Conservation (phyloP, 2,113 vertebrate genomes). For the Donacobius atricapilla region DNA sequence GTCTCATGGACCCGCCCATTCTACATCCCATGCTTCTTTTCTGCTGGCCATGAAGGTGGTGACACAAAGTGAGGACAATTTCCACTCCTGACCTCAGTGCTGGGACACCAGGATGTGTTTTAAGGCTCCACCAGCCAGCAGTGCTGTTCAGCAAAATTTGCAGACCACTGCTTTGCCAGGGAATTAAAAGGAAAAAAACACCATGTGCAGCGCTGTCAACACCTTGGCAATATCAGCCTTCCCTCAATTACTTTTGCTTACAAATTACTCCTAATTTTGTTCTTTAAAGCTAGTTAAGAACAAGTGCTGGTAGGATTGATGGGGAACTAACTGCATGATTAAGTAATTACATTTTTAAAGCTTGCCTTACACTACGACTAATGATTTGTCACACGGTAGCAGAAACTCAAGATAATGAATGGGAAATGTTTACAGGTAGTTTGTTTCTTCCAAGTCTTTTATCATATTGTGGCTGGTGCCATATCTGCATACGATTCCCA, state of each 20-base stretch:
- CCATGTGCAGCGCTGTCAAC: constrained; percentile 70
- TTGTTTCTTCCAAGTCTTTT: constrained; percentile 65
- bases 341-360: constrained; percentile 83
- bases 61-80: background rate
- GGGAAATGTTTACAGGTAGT: constrained; percentile 73
- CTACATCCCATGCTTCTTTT: background rate
- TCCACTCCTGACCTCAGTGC: background rate
- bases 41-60: background rate
- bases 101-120: rapidly evolving
- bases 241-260: constrained; percentile 82
- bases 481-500: background rate
- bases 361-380: constrained; percentile 75
- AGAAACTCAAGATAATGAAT: constrained; percentile 75
- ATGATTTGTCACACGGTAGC: constrained; percentile 75
- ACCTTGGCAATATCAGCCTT: constrained; percentile 78
- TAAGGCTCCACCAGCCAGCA: background rate
- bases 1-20: background rate
- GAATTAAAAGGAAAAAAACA: constrained; percentile 64
- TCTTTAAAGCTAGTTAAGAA: constrained; percentile 83
- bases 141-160: background rate
- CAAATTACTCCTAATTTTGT: constrained; percentile 83
- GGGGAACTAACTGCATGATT: constrained; percentile 79
- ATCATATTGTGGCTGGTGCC: constrained; percentile 40
- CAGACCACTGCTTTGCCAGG: background rate
- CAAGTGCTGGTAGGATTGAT: constrained; percentile 79